A percentile compares a stretch with the other conserved stretches of the same genome.
Evolutionary conservation across 2,888 invertebrate genomes (phyloP).

Genomic region (Syrphus vitripennis): DNA sequence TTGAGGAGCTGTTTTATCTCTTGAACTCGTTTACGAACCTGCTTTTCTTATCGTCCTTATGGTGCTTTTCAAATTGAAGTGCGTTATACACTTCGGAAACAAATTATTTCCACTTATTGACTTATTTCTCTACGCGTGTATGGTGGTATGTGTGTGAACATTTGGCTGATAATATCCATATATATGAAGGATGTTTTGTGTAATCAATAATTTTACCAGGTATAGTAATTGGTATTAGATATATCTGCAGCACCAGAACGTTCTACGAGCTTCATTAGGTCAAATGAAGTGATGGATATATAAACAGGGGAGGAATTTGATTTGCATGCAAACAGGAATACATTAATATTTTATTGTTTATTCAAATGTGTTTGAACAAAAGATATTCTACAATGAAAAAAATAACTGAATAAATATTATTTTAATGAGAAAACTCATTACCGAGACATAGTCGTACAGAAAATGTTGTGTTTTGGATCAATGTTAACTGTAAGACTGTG

Average conservation of each 20-base stretch:
- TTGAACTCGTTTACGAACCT: slow-evolving; percentile 14
- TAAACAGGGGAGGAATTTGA: not conserved
- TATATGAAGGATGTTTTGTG: slow-evolving; percentile 8
- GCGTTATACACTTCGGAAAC: slow-evolving; percentile 3
- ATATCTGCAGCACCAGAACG: not conserved
- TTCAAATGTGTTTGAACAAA: not conserved
- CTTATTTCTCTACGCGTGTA: slow-evolving; percentile 9
- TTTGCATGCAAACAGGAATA: not conserved
- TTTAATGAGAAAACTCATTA: slow-evolving; percentile 75
- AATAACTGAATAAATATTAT: not conserved
- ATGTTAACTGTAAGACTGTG: slow-evolving; percentile 83
- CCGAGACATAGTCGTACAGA: slow-evolving; percentile 82
- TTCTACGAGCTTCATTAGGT: not conserved
- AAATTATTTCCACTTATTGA: slow-evolving; percentile 50
- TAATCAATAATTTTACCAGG: slow-evolving; percentile 14
- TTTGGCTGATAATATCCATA: not conserved
- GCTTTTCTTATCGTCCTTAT: slow-evolving; percentile 11
- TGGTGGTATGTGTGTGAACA: not conserved
- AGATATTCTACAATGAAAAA: not conserved
- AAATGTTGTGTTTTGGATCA: slow-evolving; percentile 81
- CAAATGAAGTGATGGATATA: not conserved
- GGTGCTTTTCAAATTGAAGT: slow-evolving; percentile 1
- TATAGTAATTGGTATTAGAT: slow-evolving; percentile 13
- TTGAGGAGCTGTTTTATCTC: slow-evolving; percentile 23
- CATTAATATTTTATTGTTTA: not conserved